Conservation (phyloP, 2,113 vertebrate species). For the Dissostichus mawsoni region DNA sequence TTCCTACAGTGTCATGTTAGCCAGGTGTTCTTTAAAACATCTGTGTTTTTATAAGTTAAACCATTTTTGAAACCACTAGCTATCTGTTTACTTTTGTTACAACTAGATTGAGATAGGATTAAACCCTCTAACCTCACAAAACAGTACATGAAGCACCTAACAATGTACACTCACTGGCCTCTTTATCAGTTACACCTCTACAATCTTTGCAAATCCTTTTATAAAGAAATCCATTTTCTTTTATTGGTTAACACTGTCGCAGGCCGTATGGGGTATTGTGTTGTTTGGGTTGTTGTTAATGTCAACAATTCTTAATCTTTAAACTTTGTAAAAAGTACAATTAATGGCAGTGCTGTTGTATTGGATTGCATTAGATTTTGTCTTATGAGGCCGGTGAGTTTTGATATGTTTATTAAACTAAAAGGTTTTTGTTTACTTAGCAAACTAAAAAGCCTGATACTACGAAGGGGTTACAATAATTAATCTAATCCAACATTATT, state of each 20-base stretch:
- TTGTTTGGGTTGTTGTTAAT: too few relatives aligned
- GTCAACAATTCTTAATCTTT: too few relatives aligned
- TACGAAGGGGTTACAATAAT: neutral
- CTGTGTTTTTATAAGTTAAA: neutral
- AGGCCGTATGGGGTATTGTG: too few relatives aligned
- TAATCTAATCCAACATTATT: neutral
- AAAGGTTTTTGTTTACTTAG: neutral
- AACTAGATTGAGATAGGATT: neutral
- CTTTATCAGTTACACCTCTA: neutral
- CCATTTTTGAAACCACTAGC: neutral
- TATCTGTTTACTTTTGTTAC: neutral
- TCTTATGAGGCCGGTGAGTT: too few relatives aligned
- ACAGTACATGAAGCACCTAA: neutral
- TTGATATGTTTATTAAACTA: neutral
- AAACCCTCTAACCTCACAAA: neutral
- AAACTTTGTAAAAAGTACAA: too few relatives aligned
- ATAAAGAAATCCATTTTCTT: neutral
- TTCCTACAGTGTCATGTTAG: neutral
- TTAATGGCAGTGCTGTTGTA: too few relatives aligned
- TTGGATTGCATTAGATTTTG: too few relatives aligned
- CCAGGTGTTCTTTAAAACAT: neutral
- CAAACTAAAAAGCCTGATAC: neutral
- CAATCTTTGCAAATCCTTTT: neutral
- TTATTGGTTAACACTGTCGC: too few relatives aligned
- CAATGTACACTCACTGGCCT: neutral